Base-by-base conservation (phyloP, 2,113 vertebrate species). In the Ellobius talpinus region DNA sequence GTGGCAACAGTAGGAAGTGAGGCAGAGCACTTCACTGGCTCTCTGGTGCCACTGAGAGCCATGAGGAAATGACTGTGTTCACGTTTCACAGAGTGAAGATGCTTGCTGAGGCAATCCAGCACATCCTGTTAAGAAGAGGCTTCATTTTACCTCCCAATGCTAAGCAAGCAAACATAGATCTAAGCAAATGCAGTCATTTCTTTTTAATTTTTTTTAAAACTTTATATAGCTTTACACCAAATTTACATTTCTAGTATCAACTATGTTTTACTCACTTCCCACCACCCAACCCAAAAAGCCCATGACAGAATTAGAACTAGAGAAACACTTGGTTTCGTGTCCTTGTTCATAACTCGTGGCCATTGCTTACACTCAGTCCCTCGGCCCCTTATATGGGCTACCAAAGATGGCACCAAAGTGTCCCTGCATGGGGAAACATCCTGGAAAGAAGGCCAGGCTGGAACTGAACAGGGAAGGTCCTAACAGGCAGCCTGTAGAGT, bases 91-190 rank as follows among this genome's bases (percentile, higher is more conserved):
- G 45, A 73, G 17, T 16, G 3, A 23, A 14, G 52, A 24, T n/a
- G 79, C 79, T 81, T 21, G 5, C 78, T n/a, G 52, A 52, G 36
- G 78, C 1, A 3, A 58, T 58, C 5, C 78, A 81, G 52, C 11
- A 9, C 23, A 5, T 26, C 10, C 26, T 66, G 61, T 26, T 29
- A 84, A 63, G 23, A 82, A 36, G 84, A 87, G 87, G 42, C 8
- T 93, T 82, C 87, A 19, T 29, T 65, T 77, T 45, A 39, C 89
- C 42, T 94, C 78, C 66, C 87, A 63, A 58, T 52, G 52, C 42
- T 73, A 84, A 73, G 24, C 79, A 68, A 87, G 47, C 39, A 84
- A 87, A 84, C 72, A 66, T 17, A 66, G 17, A 92, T 42, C 52
- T n/a, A 55, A 89, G 12, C 7, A 26, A 65, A 93, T 70, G 5